Evolutionary conservation across 2,113 vertebrate genomes (phyloP).

Genomic region (Nerophis lumbriciformis): DNA sequence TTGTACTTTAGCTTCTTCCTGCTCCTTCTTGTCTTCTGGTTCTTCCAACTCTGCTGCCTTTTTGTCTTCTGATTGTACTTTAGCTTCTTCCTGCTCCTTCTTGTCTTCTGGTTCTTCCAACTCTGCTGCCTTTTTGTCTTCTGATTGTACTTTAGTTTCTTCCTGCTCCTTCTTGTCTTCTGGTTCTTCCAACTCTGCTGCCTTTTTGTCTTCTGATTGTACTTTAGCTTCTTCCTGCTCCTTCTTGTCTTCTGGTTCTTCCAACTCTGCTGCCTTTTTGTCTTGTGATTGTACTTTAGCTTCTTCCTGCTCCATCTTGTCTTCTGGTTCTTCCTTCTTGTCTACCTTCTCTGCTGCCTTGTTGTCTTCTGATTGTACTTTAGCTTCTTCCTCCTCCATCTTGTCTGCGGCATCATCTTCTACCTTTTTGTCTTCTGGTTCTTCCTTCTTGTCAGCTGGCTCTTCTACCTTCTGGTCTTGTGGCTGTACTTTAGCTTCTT

Average conservation of each 20-base stretch:
- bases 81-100: neutral
- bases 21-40: neutral
- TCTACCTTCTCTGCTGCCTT: neutral
- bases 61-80: neutral
- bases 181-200: neutral
- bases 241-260: neutral
- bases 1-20: neutral
- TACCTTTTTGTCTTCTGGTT: neutral
- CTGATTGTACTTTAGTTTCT: neutral
- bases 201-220: too few species aligned
- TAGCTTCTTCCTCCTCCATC: neutral
- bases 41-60: neutral
- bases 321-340: neutral
- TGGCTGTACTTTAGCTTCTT: neutral
- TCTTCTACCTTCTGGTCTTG: too few species aligned
- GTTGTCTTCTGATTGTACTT: neutral
- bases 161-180: too few species aligned
- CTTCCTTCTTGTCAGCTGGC: too few species aligned
- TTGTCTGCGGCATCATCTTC: neutral
- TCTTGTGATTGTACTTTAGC: constrained; percentile 1
- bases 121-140: neutral
- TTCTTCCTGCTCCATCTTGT: constrained; percentile 2
- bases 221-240: neutral
- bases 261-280: constrained; percentile 16
- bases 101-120: neutral